These are phyloP conservation scores for Haliaeetus leucogaster DNA, from an alignment of 2,113 vertebrate genomes.

Conservation along the genomic window DNA sequence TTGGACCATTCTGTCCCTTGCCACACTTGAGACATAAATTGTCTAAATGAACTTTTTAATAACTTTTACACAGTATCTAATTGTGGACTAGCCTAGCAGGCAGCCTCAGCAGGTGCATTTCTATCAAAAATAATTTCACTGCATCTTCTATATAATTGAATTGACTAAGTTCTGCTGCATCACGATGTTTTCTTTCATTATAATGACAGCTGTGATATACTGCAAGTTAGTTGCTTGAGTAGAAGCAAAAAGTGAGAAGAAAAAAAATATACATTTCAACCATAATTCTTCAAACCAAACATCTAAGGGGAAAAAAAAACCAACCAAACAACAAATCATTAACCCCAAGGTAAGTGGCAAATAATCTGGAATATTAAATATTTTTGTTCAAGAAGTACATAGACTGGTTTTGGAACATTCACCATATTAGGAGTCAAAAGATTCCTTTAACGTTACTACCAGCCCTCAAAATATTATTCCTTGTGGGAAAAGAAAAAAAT, in stretches of 20 bases:
- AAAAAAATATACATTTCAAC: not conserved
- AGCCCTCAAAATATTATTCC: not conserved
- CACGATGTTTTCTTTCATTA: constrained; percentile 54
- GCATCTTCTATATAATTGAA: constrained; percentile 47
- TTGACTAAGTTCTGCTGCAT: constrained; percentile 57
- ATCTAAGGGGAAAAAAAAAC: not conserved
- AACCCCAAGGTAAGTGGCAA: not conserved
- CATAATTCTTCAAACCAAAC: not conserved
- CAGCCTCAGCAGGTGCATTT: constrained; percentile 45
- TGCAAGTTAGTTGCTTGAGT: not conserved
- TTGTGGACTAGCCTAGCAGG: constrained; percentile 18
- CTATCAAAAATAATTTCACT: constrained; percentile 60
- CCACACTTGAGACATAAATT: not conserved
- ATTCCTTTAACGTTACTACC: not conserved
- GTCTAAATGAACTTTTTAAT: constrained; percentile 43
- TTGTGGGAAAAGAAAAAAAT: not conserved
- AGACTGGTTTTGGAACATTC: not conserved
- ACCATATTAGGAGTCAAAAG: not conserved
- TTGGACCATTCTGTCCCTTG: not conserved
- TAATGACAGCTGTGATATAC: constrained; percentile 57
- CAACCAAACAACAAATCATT: not conserved
- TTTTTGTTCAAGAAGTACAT: not conserved
- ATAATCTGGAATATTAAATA: not conserved
- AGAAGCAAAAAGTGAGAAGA: not conserved
- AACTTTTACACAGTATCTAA: constrained; percentile 46